These are phyloP conservation scores for Paradoxurus hermaphroditus DNA, from an alignment of 2,113 vertebrate genomes.

Conservation along the genomic window DNA sequence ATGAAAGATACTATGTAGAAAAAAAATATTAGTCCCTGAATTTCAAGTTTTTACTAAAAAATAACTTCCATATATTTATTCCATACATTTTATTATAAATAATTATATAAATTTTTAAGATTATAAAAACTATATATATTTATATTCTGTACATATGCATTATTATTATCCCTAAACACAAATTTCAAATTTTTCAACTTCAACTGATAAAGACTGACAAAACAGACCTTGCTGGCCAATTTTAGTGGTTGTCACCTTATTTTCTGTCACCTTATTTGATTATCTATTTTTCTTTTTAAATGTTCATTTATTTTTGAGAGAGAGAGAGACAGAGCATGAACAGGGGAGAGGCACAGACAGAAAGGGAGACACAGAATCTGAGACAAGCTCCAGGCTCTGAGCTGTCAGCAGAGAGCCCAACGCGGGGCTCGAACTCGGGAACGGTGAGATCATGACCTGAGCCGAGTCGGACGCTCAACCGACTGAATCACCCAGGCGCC, in stretches of 20 bases:
- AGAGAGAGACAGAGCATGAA: no score
- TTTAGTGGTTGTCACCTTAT: background rate
- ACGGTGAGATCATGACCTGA: no score
- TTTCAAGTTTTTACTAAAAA: background rate
- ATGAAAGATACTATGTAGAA: background rate
- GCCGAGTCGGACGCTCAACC: no score
- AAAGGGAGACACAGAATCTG: no score
- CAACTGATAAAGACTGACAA: background rate
- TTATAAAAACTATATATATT: background rate
- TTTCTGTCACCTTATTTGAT: background rate
- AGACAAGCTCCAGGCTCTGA: no score
- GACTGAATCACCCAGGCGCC: no score
- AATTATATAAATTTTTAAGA: background rate
- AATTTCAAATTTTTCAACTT: slow-evolving; percentile 10
- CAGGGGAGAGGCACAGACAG: no score
- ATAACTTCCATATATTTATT: background rate
- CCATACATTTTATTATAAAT: background rate
- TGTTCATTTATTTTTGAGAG: no score
- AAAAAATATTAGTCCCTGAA: background rate
- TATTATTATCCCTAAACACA: background rate
- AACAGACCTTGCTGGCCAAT: background rate
- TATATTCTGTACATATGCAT: background rate
- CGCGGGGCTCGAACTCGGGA: no score
- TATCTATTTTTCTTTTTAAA: no score
- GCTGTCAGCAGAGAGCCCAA: no score